A percentile compares a stretch with the other conserved stretches of the same genome.
Conservation (phyloP, 2,888 invertebrate genomes). For the Heliconius cydno region DNA sequence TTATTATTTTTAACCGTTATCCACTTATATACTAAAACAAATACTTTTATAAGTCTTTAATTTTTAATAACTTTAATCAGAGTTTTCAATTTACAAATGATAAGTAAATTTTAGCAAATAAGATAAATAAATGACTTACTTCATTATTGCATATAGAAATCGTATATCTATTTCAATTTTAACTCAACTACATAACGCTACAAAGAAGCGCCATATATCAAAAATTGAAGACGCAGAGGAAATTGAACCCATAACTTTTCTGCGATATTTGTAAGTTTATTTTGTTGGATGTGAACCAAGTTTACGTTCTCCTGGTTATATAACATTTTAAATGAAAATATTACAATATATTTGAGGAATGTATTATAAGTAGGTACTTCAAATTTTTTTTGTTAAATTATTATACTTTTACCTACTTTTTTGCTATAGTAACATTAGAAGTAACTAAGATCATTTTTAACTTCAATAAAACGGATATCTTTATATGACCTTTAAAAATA, state of each 20-base stretch:
- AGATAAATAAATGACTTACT: neutral
- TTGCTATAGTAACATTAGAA: too few species aligned
- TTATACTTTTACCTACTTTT: too few species aligned
- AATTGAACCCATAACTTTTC: slow-evolving; percentile 17
- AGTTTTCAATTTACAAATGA: too few species aligned
- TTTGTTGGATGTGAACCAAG: neutral
- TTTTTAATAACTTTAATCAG: too few species aligned
- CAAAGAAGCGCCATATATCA: slow-evolving; percentile 3
- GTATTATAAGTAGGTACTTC: neutral
- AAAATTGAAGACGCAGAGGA: slow-evolving; percentile 17
- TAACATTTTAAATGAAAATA: neutral
- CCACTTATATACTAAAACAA: neutral
- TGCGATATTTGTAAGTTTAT: slow-evolving; percentile 7
- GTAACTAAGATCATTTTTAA: too few species aligned
- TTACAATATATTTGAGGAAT: neutral
- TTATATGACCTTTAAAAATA: too few species aligned
- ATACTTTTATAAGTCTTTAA: neutral
- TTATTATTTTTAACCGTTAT: neutral
- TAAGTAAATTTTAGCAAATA: too few species aligned
- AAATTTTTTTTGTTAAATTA: neutral
- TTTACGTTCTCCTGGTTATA: neutral
- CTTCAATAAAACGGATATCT: too few species aligned
- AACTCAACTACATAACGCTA: neutral
- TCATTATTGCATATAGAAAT: neutral
- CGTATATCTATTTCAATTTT: neutral